Evolutionary conservation across 2,797 vertebrate genomes (phyloP).

Genomic region (Pyrocephalus nanus): DNA sequence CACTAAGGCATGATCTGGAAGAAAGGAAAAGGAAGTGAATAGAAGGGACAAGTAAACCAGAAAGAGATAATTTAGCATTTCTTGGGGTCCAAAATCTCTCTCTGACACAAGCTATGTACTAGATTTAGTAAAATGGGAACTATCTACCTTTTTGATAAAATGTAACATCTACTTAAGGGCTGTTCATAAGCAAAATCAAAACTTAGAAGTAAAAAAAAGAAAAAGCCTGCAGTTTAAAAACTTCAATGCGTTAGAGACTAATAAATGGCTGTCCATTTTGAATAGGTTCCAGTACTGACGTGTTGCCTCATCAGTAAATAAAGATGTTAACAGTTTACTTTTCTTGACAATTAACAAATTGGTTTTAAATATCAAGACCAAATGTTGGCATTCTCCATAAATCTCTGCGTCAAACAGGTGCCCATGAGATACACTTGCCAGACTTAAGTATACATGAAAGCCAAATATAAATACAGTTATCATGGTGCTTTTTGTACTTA

Average conservation of each 20-base stretch:
- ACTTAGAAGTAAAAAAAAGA: neutral
- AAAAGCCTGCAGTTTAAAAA: neutral
- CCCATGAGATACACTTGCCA: constrained; percentile 68
- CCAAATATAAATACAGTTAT: constrained; percentile 64
- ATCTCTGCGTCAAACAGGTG: constrained; percentile 71
- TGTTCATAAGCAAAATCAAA: neutral
- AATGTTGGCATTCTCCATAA: constrained; percentile 69
- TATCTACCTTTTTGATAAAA: neutral
- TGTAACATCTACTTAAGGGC: neutral
- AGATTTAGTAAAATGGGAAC: neutral
- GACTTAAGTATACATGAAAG: constrained; percentile 63
- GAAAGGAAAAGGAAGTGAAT: neutral
- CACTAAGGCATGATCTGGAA: neutral
- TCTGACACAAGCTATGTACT: neutral
- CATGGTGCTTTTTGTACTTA: neutral
- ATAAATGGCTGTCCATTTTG: constrained; percentile 67
- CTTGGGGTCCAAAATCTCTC: neutral
- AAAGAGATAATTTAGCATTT: neutral
- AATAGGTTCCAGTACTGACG: constrained; percentile 58
- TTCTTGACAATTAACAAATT: constrained; percentile 75
- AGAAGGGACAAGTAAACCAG: neutral
- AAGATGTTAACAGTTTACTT: constrained; percentile 74
- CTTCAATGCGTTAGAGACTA: neutral
- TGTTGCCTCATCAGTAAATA: constrained; percentile 67
- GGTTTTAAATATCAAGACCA: constrained; percentile 71